Conservation (phyloP, 2,797 vertebrate species). For the Gastrophryne carolinensis region DNA sequence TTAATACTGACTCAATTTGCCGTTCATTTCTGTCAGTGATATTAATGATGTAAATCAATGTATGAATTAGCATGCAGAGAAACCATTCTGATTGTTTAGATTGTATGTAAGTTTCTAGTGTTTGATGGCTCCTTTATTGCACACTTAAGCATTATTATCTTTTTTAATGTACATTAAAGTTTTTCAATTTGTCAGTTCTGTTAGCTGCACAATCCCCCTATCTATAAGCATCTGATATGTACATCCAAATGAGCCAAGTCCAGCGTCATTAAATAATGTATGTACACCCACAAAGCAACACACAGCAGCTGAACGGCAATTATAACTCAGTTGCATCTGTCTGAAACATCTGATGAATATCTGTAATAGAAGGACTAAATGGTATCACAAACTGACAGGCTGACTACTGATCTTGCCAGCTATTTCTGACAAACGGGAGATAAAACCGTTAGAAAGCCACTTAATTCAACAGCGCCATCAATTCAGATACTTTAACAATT, state of each 20-base stretch:
- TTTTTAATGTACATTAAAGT: too few species aligned
- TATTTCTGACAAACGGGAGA: not conserved
- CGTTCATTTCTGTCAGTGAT: too few species aligned
- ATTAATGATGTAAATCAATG: too few species aligned
- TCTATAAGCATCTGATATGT: not conserved
- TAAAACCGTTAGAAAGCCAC: not conserved
- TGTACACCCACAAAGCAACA: conserved; percentile 26
- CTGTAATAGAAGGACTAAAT: conserved; percentile 6
- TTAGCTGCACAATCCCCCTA: not conserved
- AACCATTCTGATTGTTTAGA: too few species aligned
- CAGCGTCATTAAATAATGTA: conserved; percentile 19
- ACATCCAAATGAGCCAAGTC: not conserved
- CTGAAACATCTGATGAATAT: conserved; percentile 33
- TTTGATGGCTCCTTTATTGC: too few species aligned
- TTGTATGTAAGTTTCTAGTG: too few species aligned
- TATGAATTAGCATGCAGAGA: too few species aligned
- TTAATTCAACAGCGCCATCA: not conserved
- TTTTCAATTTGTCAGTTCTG: not conserved
- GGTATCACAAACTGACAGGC: not conserved
- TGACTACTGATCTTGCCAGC: not conserved
- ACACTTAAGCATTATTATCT: too few species aligned
- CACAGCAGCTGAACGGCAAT: conserved; percentile 10
- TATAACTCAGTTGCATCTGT: conserved; percentile 28
- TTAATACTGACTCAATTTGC: too few species aligned
- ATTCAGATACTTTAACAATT: not conserved